Percentiles rank a stretch among this genome's conserved stretches.
Evolutionary conservation across 1,140 invertebrate species (phyloP).

Genomic region (Chrysomallon squamiferum): DNA sequence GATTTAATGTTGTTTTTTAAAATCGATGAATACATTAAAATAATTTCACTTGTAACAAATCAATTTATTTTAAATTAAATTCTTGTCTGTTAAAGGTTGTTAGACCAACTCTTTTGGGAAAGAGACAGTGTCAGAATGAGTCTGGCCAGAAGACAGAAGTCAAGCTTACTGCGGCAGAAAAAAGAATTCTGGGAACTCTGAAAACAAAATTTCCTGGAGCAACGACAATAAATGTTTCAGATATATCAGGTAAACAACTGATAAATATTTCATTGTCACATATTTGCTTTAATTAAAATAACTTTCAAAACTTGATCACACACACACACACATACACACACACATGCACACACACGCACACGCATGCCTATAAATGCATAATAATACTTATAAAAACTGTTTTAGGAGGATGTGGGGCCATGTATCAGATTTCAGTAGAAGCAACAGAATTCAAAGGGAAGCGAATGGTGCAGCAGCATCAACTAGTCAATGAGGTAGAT

Average conservation of each 20-base stretch:
- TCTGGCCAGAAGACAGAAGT: not conserved
- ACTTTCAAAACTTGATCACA: no score
- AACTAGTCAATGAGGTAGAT: slow-evolving; percentile 76
- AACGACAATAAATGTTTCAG: slow-evolving; percentile 72
- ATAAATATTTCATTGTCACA: no score
- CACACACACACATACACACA: no score
- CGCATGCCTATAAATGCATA: no score
- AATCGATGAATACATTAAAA: no score
- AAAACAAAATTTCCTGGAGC: slow-evolving; percentile 70
- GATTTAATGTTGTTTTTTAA: no score
- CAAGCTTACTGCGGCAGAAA: slow-evolving; percentile 40
- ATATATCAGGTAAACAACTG: slow-evolving; percentile 73
- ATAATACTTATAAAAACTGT: no score
- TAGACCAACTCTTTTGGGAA: not conserved
- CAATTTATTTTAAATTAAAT: no score
- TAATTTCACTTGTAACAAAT: no score
- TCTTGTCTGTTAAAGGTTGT: no score
- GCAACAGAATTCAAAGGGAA: slow-evolving; percentile 79
- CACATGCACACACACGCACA: no score
- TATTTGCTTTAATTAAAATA: no score
- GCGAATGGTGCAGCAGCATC: slow-evolving; percentile 80
- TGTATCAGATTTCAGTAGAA: slow-evolving; percentile 84
- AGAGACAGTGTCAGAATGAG: not conserved
- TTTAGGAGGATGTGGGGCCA: slow-evolving; percentile 84
- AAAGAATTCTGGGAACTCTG: slow-evolving; percentile 30